Base-by-base conservation (phyloP, 1,140 invertebrate species). In the Nylanderia fulva region DNA sequence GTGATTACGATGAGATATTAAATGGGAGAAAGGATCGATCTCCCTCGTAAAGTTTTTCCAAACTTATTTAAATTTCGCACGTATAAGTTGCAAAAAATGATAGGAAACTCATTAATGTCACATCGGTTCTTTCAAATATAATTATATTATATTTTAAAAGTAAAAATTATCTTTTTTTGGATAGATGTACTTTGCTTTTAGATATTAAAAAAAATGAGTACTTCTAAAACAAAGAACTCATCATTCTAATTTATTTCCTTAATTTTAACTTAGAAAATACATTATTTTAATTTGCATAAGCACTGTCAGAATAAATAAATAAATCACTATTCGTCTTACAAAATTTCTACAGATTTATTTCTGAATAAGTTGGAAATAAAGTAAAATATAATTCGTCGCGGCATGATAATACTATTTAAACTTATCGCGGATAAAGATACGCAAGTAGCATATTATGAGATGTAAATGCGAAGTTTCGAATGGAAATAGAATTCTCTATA, bases 301-400 rank as follows among this genome's bases (percentile, higher is more conserved):
- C 29, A 3, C 29, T 3, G 42, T 42, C 36, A 39, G 9, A 24
- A 75, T 76, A 63, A 63, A 75, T 76, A 63, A 63, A 11, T 29
- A 24, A 61, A 63, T 21, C 24, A n/a, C 4, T 61, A 63, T 29
- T 42, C 18, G 63, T 33, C 3, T 8, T 58, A 3, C 9, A 18
- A 63, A 29, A 76, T 42, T 0, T 39, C 33, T 7, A 15, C 2
- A 52, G 21, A 76, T 76, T 76, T 76, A 76, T 15, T 45, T 45
- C 24, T 42, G 15, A 13, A 45, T 27, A 29, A 63, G n/a, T 75
- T n/a, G 2, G 6, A 21, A 0, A 5, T 21, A n/a, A 48, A 48
- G 15, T 18, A 15, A 48, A 48, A 48, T 18, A 18, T 48, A 48
- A 48, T 48, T 48, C 15, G 3, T 4, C 15, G 15, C 21, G 21